These are phyloP conservation scores for Betta splendens DNA, from an alignment of 2,797 vertebrate species.

Conservation along the genomic window DNA sequence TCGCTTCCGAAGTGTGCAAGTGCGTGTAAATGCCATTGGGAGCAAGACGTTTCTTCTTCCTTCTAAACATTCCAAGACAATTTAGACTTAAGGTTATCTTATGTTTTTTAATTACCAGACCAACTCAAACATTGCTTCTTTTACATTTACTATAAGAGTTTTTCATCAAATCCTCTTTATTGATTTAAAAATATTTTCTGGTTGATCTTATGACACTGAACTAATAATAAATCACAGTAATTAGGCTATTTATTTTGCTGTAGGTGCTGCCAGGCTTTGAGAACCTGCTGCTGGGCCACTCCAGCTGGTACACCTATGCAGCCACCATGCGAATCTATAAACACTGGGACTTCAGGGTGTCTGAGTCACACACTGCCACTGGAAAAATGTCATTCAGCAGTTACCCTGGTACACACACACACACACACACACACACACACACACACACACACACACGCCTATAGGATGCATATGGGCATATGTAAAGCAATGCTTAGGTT, in stretches of 20 bases:
- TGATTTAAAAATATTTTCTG: too few species aligned
- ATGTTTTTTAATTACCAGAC: too few species aligned
- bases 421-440: not conserved
- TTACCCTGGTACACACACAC: slow-evolving; percentile 84
- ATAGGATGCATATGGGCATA: too few species aligned
- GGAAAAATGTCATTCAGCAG: slow-evolving; percentile 90
- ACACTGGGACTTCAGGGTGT: slow-evolving; percentile 89
- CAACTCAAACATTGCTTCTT: too few species aligned
- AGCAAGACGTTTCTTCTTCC: slow-evolving; percentile 4
- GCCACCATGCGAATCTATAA: slow-evolving; percentile 92
- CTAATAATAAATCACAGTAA: too few species aligned
- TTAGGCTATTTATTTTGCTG: not conserved
- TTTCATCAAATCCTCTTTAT: too few species aligned
- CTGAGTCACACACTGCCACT: slow-evolving; percentile 73
- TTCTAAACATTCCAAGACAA: not conserved
- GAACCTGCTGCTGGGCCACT: slow-evolving; percentile 89
- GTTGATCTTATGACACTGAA: too few species aligned
- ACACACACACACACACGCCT: not conserved
- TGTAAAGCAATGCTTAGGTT: too few species aligned
- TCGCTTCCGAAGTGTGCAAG: slow-evolving; percentile 17
- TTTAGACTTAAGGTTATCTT: too few species aligned
- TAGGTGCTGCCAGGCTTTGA: slow-evolving; percentile 93
- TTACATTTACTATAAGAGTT: too few species aligned
- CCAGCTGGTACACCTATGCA: slow-evolving; percentile 92
- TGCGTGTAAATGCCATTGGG: slow-evolving; percentile 17